phyloP scores from a whole-genome alignment of 2,113 vertebrate genomes.

The Chaetorhynchus papuensis region DNA sequence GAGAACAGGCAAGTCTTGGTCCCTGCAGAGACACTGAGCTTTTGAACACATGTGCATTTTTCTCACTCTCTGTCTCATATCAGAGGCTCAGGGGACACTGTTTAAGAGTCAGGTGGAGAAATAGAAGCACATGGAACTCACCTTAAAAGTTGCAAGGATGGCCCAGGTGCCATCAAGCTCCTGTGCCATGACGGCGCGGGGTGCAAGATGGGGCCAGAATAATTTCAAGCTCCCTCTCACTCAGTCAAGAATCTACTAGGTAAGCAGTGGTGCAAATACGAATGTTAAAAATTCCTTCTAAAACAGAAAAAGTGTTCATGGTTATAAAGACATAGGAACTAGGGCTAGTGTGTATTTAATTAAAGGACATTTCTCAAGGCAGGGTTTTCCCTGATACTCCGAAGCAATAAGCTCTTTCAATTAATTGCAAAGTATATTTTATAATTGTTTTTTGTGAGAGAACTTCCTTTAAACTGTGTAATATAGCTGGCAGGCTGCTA shows the following conservation, averaged over 20 bases:
- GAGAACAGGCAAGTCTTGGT: not conserved
- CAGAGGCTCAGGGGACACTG: not conserved
- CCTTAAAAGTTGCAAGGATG: not conserved
- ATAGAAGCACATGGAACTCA: fast-evolving
- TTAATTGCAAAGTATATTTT: not conserved
- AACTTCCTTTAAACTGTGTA: not conserved
- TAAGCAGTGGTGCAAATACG: not conserved
- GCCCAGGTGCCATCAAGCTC: not conserved
- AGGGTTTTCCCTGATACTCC: not conserved
- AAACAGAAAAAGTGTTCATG: not conserved
- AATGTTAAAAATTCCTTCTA: not conserved
- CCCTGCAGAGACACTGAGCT: not conserved
- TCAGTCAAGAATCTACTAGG: not conserved
- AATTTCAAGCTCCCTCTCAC: not conserved
- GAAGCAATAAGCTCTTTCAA: not conserved
- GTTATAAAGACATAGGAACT: not conserved
- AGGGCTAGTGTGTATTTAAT: not conserved
- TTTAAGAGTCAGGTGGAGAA: not conserved
- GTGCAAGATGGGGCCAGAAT: not conserved
- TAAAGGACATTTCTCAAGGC: not conserved
- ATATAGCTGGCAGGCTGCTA: not conserved
- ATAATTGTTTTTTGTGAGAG: not conserved
- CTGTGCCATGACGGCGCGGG: not conserved
- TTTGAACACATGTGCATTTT: not conserved
- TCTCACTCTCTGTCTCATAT: not conserved